Base-by-base conservation (phyloP, 2,113 vertebrate genomes). In the Cryptotis parvus region DNA sequence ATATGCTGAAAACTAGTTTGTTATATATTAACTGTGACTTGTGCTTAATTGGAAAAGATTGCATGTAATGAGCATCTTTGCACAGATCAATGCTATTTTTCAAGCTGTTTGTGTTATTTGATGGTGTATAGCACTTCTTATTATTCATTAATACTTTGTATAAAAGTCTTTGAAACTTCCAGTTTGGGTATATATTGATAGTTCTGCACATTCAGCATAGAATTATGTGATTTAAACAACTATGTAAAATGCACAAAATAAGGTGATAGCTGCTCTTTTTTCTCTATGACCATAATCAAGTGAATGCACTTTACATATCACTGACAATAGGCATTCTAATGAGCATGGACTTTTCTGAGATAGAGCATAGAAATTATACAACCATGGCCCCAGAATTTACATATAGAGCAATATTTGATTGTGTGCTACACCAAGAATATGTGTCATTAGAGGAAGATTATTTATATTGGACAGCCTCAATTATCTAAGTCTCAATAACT, bases 401-500 rank as follows among this genome's bases (percentile, higher is more conserved):
- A 33, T 35, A 9, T 16, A 66, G 43, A 55, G 26, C 43, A 75
- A 83, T 87, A 52, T 69, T 55, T 45, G 58, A 82, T 27, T 52
- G 33, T 69, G n/a, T 69, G 9, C 63, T 77, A n/a, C 52, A 37
- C 27, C 35, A 37, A 70, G 33, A 88, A 43, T 9, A 2, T 90
- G 15, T 82, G 11, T 78, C n/a, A 85, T 84, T 74, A 27, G 73
- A 43, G 18, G 9, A 49, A 85, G 90, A 80, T 33, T 9, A 9
- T 29, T 77, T 84, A 93, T 89, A n/a, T 66, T 22, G 45, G 26
- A 85, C 26, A 79, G n/a, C 6, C 81, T 18, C 45, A 66, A 65
- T 70, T 75, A 45, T 15, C 4, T 72, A n/a, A 92, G 1, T 41
- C 15, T 11, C 86, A 20, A 39, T 26, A 92, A 10, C n/a, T n/a